Evolutionary conservation across 2,888 invertebrate species (phyloP).

Genomic region (Dasysyrphus tricinctus): DNA sequence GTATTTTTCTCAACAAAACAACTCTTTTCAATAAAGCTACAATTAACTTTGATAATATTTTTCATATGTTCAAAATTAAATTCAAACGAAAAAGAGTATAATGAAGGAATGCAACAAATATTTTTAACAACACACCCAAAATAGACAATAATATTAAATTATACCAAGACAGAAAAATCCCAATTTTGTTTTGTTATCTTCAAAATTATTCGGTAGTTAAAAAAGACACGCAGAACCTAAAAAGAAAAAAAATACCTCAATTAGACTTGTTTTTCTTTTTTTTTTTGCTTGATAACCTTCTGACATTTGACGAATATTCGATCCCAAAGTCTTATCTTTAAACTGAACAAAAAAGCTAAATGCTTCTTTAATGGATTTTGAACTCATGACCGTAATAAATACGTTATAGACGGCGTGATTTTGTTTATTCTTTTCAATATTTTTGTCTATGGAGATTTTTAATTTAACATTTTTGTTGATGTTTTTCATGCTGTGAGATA

Average conservation of each 20-base stretch:
- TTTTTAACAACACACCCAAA: no score
- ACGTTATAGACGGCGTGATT: not conserved
- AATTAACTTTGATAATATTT: no score
- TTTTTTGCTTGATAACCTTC: not conserved
- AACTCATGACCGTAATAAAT: constrained; percentile 4
- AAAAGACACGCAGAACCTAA: not conserved
- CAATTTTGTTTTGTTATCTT: not conserved
- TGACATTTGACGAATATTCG: not conserved
- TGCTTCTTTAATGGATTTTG: not conserved
- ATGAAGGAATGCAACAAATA: no score
- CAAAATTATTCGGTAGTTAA: not conserved
- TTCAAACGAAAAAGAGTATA: no score
- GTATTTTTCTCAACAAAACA: no score
- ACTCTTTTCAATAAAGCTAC: no score
- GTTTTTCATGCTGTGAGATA: not conserved
- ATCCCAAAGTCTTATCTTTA: not conserved
- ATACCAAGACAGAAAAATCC: not conserved
- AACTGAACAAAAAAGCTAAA: not conserved
- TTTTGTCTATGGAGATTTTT: not conserved
- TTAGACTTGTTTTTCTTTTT: not conserved
- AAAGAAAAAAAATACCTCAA: constrained; percentile 6
- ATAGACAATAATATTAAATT: no score
- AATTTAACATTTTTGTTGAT: not conserved
- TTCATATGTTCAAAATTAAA: no score
- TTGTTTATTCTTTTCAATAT: not conserved